A percentile compares a stretch with the other conserved stretches of the same genome.
Evolutionary conservation across 1,140 invertebrate species (phyloP).

Genomic region (Dendrolimus punctatus): DNA sequence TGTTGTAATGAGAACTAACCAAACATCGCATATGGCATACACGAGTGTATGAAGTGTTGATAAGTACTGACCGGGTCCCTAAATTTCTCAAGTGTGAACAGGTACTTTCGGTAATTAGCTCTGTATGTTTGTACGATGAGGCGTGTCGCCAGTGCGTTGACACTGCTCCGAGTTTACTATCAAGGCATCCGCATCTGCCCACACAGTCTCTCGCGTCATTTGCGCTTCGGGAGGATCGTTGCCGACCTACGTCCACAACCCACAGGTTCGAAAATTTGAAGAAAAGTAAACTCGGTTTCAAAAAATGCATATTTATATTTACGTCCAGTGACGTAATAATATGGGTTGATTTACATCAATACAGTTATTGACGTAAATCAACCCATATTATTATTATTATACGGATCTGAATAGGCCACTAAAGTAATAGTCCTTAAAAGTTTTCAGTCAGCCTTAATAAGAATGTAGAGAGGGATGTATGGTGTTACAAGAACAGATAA

Average conservation of each 20-base stretch:
- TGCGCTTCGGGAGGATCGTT: conserved; percentile 17
- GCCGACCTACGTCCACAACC: conserved; percentile 26
- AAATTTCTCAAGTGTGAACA: background rate
- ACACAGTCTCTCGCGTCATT: conserved; percentile 42
- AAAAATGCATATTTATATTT: too few relatives aligned
- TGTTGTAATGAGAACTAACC: too few relatives aligned
- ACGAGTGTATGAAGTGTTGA: too few relatives aligned
- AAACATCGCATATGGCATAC: too few relatives aligned
- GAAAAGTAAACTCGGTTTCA: too few relatives aligned
- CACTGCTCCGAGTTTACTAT: conserved; percentile 30
- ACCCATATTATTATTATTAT: too few relatives aligned
- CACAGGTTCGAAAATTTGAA: conserved; percentile 12
- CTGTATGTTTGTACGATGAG: conserved; percentile 8
- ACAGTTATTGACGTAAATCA: too few relatives aligned
- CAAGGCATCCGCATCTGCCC: conserved; percentile 41
- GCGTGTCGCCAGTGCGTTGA: conserved; percentile 35
- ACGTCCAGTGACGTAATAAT: too few relatives aligned
- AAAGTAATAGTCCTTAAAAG: background rate
- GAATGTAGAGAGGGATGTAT: background rate
- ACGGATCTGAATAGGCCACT: too few relatives aligned
- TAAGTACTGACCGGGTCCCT: background rate
- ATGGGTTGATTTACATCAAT: too few relatives aligned
- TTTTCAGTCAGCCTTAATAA: conserved; percentile 1
- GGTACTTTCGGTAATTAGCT: conserved; percentile 12
- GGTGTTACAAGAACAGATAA: too few relatives aligned